phyloP scores from a whole-genome alignment of 2,113 vertebrate species.

The Mastomys coucha region DNA sequence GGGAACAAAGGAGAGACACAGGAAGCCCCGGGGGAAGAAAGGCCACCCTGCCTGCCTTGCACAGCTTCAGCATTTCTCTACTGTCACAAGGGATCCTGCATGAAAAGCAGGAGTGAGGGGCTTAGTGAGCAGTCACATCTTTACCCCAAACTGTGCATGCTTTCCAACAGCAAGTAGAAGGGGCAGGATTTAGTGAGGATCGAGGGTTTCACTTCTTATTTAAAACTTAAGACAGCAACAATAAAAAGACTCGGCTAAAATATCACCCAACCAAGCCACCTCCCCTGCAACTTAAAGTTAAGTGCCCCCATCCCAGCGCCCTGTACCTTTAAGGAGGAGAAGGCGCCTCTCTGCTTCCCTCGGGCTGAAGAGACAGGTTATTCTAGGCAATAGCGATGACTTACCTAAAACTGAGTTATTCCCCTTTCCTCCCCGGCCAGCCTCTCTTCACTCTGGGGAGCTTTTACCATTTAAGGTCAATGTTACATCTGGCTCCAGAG shows the following conservation, averaged over 20 bases:
- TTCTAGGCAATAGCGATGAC: constrained; percentile 89
- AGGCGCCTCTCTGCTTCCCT: constrained; percentile 77
- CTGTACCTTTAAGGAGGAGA: constrained; percentile 92
- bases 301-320: constrained; percentile 72
- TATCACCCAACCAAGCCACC: constrained; percentile 44
- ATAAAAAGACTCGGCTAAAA: constrained; percentile 57
- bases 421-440: constrained; percentile 92
- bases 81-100: not conserved
- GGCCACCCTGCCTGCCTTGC: not conserved
- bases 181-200: constrained; percentile 30
- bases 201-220: constrained; percentile 65
- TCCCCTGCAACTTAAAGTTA: constrained; percentile 57
- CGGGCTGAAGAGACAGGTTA: constrained; percentile 87
- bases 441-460: constrained; percentile 98
- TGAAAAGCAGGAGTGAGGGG: not conserved
- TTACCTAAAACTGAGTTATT: constrained; percentile 93
- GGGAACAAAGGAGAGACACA: not conserved
- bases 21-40: not conserved
- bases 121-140: constrained; percentile 17
- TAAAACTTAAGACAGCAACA: constrained; percentile 71
- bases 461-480: constrained; percentile 99
- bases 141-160: constrained; percentile 36
- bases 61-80: not conserved
- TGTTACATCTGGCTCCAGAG: constrained; percentile 93
- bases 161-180: constrained; percentile 43